Evolutionary conservation across 2,797 vertebrate species (phyloP).

Genomic region (Emydoidea blandingii): DNA sequence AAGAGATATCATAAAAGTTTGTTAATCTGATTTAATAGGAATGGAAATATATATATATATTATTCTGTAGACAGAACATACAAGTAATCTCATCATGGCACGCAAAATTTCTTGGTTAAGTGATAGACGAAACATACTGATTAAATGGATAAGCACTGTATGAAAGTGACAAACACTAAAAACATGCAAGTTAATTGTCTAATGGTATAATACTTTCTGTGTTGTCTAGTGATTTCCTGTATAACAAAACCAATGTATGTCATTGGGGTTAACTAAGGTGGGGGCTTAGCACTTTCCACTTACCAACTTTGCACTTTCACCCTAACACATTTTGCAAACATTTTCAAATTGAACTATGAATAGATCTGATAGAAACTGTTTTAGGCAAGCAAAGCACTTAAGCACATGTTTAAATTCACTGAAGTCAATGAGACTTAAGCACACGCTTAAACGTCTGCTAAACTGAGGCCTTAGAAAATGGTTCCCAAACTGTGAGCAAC

Average conservation of each 20-base stretch:
- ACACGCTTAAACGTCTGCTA: rapidly evolving
- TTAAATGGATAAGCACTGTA: conserved; percentile 28
- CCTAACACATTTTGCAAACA: conserved; percentile 15
- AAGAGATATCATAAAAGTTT: rapidly evolving
- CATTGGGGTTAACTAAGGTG: conserved; percentile 20
- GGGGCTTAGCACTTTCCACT: background rate
- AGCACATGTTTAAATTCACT: rapidly evolving
- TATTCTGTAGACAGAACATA: background rate
- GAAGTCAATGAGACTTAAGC: rapidly evolving
- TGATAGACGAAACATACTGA: rapidly evolving
- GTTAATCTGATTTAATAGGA: background rate
- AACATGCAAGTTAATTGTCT: background rate
- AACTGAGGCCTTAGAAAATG: rapidly evolving
- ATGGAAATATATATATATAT: background rate
- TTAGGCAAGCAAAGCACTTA: background rate
- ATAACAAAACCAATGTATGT: conserved; percentile 6
- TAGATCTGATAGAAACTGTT: background rate
- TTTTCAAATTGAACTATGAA: conserved; percentile 18
- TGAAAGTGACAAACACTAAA: rapidly evolving
- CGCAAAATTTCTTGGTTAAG: background rate
- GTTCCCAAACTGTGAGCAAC: rapidly evolving
- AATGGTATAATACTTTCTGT: background rate
- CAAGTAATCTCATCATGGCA: rapidly evolving
- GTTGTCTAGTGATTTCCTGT: background rate
- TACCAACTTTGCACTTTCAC: background rate